Conservation (phyloP, 2,888 invertebrate genomes). For the Drosophila tanythrix region DNA sequence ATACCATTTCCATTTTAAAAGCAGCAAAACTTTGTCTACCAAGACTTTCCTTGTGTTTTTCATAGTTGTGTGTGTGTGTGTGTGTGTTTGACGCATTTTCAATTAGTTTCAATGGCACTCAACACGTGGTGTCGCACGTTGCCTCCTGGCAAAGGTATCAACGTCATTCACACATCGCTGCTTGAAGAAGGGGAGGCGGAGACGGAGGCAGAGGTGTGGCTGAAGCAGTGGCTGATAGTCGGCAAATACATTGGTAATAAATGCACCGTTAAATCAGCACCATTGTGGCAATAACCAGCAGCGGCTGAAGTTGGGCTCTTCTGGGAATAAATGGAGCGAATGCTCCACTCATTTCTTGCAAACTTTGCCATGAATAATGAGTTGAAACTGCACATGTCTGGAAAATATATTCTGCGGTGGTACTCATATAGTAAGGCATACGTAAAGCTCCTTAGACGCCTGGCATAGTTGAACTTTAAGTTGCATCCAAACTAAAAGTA, state of each 20-base stretch:
- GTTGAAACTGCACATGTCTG: constrained; percentile 18
- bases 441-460: constrained; percentile 10
- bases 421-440: neutral
- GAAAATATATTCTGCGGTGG: neutral
- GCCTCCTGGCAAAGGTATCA: constrained; percentile 65
- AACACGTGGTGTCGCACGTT: constrained; percentile 57
- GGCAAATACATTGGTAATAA: constrained; percentile 74
- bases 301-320: constrained; percentile 1
- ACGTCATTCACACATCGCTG: constrained; percentile 51
- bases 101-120: constrained; percentile 75
- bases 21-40: constrained; percentile 67
- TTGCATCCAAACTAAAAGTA: constrained; percentile 7
- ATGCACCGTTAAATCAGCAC: constrained; percentile 73
- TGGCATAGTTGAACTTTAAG: constrained; percentile 4
- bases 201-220: neutral
- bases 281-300: constrained; percentile 48
- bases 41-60: constrained; percentile 54
- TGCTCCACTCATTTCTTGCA: constrained; percentile 38
- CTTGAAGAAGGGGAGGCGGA: neutral
- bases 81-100: constrained; percentile 65
- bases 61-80: constrained; percentile 16
- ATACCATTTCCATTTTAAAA: constrained; percentile 62
- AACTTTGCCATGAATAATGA: constrained; percentile 66
- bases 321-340: constrained; percentile 5
- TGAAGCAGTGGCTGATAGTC: constrained; percentile 49